Evolutionary conservation across 2,888 invertebrate genomes (phyloP).

Genomic region (Craniophora ligustri): DNA sequence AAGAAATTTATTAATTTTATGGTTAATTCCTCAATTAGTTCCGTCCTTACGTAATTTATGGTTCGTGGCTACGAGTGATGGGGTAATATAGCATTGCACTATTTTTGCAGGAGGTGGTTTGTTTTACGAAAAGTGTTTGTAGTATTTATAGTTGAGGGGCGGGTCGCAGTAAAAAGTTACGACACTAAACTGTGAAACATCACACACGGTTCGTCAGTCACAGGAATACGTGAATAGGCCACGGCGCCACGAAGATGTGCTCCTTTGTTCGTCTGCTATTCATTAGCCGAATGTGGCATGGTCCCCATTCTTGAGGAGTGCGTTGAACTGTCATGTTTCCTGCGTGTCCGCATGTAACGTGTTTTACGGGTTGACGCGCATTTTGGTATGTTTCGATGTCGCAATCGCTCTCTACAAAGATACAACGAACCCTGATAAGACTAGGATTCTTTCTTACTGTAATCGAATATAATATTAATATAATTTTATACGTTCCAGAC

Average conservation of each 20-base stretch:
- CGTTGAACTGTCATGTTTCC: slow-evolving; percentile 83
- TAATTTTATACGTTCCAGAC: no score
- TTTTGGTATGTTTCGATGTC: slow-evolving; percentile 68
- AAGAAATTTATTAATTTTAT: slow-evolving; percentile 42
- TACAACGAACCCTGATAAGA: slow-evolving; percentile 30
- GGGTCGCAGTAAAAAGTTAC: slow-evolving; percentile 51
- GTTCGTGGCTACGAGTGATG: slow-evolving; percentile 64
- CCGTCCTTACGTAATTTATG: slow-evolving; percentile 45
- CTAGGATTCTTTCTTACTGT: slow-evolving; percentile 12
- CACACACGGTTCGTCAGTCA: slow-evolving; percentile 54
- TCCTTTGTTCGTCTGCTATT: slow-evolving; percentile 84
- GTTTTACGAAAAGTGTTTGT: slow-evolving; percentile 22
- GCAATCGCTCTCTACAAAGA: slow-evolving; percentile 55
- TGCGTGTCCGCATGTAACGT: slow-evolving; percentile 75
- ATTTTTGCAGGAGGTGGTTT: slow-evolving; percentile 23
- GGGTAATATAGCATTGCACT: slow-evolving; percentile 47
- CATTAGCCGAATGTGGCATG: slow-evolving; percentile 83
- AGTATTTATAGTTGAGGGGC: slow-evolving; percentile 47
- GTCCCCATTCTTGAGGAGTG: slow-evolving; percentile 81
- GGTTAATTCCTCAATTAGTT: slow-evolving; percentile 61
- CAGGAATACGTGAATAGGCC: slow-evolving; percentile 69
- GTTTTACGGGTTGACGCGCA: slow-evolving; percentile 78
- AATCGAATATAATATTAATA: slow-evolving; percentile 7
- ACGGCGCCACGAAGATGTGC: slow-evolving; percentile 67
- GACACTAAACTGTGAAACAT: slow-evolving; percentile 52